Conservation (phyloP, 2,888 invertebrate genomes). For the Imbricaverruca yamaguchii region DNA sequence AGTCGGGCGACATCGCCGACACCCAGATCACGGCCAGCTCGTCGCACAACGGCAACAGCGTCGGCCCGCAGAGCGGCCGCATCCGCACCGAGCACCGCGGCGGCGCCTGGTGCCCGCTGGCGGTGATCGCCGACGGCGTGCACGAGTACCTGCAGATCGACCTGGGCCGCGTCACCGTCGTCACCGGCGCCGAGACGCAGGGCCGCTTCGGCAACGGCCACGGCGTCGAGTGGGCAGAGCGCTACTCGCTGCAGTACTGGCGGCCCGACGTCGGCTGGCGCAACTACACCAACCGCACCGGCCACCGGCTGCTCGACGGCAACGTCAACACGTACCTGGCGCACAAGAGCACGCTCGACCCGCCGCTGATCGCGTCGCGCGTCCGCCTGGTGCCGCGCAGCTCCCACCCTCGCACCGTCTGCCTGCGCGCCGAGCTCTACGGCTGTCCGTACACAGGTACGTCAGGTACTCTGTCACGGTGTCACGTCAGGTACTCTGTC, state of each 20-base stretch:
- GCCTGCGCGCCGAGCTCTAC: slow-evolving; percentile 49
- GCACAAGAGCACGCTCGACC: slow-evolving; percentile 43
- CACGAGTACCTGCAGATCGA: slow-evolving; percentile 31
- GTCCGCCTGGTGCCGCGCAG: slow-evolving; percentile 49
- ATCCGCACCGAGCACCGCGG: slow-evolving; percentile 29
- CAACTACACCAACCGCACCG: slow-evolving; percentile 26
- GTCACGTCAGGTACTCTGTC: too few species aligned
- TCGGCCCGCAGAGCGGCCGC: slow-evolving; percentile 24
- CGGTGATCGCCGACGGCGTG: slow-evolving; percentile 24
- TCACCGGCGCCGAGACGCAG: slow-evolving; percentile 31
- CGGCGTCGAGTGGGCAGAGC: slow-evolving; percentile 30
- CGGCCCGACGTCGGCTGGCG: slow-evolving; percentile 27
- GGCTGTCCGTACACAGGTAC: slow-evolving; percentile 48
- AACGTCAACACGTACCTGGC: slow-evolving; percentile 47
- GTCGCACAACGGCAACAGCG: slow-evolving; percentile 39
- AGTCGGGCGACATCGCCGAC: slow-evolving; percentile 43
- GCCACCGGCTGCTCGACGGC: slow-evolving; percentile 36
- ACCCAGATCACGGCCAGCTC: slow-evolving; percentile 44
- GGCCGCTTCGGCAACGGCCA: slow-evolving; percentile 30
- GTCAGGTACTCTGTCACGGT: slow-evolving; percentile 41
- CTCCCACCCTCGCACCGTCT: slow-evolving; percentile 45
- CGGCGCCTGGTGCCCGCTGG: slow-evolving; percentile 31
- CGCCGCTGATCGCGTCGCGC: slow-evolving; percentile 46
- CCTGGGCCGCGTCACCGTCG: slow-evolving; percentile 27
- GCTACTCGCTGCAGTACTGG: slow-evolving; percentile 30